A percentile compares a stretch with the other conserved stretches of the same genome.
Conservation (phyloP, 2,113 vertebrate species). For the Nothoprocta pentlandii region DNA sequence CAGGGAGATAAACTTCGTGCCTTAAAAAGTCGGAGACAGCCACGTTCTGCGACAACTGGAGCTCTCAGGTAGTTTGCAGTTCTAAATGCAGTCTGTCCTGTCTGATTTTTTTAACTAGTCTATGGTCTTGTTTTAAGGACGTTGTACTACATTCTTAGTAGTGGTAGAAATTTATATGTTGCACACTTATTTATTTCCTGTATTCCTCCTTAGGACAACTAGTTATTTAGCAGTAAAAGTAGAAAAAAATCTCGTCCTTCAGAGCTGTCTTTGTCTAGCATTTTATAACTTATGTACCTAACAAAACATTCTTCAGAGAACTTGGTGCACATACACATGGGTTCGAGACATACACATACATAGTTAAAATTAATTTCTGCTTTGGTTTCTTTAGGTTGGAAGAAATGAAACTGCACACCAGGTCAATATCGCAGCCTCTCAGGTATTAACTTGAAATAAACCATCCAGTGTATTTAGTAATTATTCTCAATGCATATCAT, state of each 20-base stretch:
- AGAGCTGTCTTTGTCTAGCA: neutral
- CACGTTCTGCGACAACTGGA: slow-evolving; percentile 81
- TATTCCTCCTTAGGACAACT: neutral
- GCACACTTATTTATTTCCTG: neutral
- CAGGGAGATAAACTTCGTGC: slow-evolving; percentile 97
- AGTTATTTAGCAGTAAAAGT: neutral
- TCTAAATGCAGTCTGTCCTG: neutral
- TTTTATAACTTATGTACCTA: neutral
- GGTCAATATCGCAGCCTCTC: slow-evolving; percentile 86
- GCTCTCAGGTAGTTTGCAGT: slow-evolving; percentile 79
- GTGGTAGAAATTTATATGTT: neutral
- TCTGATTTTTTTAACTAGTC: neutral
- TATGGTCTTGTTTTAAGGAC: neutral
- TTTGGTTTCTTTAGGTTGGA: slow-evolving; percentile 80
- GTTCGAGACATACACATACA: neutral
- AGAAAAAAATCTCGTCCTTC: neutral
- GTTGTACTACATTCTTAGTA: neutral
- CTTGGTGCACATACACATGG: neutral
- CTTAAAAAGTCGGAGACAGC: slow-evolving; percentile 89
- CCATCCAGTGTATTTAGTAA: neutral
- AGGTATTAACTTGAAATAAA: slow-evolving; percentile 78
- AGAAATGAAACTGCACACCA: slow-evolving; percentile 83
- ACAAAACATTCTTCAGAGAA: neutral
- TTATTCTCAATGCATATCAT: neutral
- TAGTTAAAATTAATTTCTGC: neutral